Evolutionary conservation across 2,797 vertebrate genomes (phyloP), one percentile per base, ranked within the genome.

Genomic region (Notoglanidium macrostoma): DNA sequence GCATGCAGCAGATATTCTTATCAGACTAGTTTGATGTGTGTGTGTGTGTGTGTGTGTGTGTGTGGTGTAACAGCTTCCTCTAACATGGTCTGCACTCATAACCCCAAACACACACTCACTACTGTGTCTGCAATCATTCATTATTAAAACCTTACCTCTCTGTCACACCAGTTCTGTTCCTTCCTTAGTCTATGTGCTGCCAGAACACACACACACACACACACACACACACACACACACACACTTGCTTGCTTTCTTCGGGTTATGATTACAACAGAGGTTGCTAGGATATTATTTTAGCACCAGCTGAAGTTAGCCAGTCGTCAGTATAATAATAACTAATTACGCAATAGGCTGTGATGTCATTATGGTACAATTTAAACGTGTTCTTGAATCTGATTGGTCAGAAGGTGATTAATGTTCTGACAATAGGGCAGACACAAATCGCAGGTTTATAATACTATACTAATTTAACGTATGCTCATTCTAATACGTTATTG

Each of bases 141-240:
- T 80, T 92, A 83, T 91, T 93, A 92, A 91, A 92, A 88, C 79
- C 89, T 70, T 90, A 90, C 90, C 90, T 89, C 74, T 35, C 49
- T 70, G 77, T 89, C 78, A 63, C 44, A 73, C 74, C 61, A 63
- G 29, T 76, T 79, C n/a, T 49, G 74, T 84, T 63, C 79, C 78
- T 88, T 82, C 65, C 84, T 86, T 83, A 65, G 40, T 40, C 82
- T 86, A 80, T n/a, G 61, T 86, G 76, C 83, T 57, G 74, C 89
- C 70, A 83, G 32, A 59, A 54, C 54, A 7, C 76, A 57, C 76
- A 74, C 40, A 54, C 73, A 54, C 26, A 76, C 73, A 51, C 73
- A 87, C 83, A 67, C 32, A 19, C 15, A 82, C 79, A 61, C n/a
- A 63, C 7, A 84, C 65, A 40, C 86, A 87, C 80, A 67, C 81